Conservation (phyloP, 2,113 vertebrate genomes). For the Castor canadensis region DNA sequence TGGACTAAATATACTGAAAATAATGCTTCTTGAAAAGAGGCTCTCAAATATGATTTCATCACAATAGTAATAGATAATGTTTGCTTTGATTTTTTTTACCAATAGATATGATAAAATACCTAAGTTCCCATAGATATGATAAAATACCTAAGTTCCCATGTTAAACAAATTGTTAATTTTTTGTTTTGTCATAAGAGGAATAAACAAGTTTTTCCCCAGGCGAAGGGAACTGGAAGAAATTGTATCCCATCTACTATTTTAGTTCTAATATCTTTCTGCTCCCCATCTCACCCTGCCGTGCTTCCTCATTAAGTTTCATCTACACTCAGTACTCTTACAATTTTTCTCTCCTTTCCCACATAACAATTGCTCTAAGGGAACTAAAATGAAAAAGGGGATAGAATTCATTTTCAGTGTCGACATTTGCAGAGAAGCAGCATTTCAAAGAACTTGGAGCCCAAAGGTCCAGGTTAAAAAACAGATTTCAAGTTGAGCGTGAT, state of each 20-base stretch:
- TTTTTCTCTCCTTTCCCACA: not conserved
- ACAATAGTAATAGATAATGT: not conserved
- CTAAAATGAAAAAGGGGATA: not conserved
- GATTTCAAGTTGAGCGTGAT: not conserved
- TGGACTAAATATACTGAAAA: not conserved
- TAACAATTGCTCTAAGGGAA: not conserved
- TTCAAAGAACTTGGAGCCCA: not conserved
- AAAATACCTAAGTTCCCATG: not conserved
- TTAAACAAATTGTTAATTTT: not conserved
- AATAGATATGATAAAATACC: not conserved
- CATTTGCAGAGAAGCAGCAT: not conserved
- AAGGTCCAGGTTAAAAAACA: not conserved
- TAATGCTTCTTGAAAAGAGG: not conserved
- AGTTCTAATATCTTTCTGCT: not conserved
- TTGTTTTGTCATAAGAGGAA: not conserved
- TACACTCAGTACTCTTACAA: not conserved
- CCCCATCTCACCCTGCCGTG: rapidly evolving
- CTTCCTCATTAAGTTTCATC: not conserved
- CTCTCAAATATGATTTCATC: not conserved
- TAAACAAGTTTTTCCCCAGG: not conserved
- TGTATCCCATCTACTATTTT: rapidly evolving
- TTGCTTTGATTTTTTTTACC: not conserved
- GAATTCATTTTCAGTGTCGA: not conserved
- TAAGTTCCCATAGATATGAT: not conserved
- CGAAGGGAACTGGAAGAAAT: not conserved